phyloP scores from a whole-genome alignment of 1,140 invertebrate species.

The Zaprionus gabonicus region DNA sequence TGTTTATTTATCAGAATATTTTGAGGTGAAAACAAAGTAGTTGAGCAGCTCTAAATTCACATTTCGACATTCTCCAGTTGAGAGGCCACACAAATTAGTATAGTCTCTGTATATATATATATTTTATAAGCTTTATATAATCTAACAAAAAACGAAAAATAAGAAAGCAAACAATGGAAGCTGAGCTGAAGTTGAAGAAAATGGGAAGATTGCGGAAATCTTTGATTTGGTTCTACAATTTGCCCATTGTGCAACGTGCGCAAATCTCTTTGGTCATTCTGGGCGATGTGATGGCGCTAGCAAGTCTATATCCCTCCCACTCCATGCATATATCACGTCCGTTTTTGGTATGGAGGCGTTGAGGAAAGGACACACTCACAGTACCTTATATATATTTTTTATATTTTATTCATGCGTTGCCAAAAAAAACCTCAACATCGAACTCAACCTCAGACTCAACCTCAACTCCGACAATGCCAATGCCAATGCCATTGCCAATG shows the following conservation, averaged over 20 bases:
- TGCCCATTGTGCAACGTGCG: constrained; percentile 29
- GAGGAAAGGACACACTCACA: not conserved
- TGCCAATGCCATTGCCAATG: constrained; percentile 71
- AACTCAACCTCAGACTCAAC: constrained; percentile 4
- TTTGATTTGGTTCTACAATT: constrained; percentile 35
- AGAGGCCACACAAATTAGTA: not conserved
- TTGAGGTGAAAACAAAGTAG: constrained; percentile 15
- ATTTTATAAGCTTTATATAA: not conserved
- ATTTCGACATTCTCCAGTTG: constrained; percentile 12
- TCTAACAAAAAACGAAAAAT: not conserved
- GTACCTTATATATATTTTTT: not conserved
- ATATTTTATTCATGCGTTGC: constrained; percentile 12
- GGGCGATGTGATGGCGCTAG: constrained; percentile 41
- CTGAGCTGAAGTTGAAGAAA: not conserved
- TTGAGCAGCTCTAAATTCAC: not conserved
- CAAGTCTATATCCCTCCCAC: constrained; percentile 53
- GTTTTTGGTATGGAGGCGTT: constrained; percentile 43
- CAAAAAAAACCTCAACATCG: not conserved
- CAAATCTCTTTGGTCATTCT: constrained; percentile 42
- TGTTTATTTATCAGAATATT: not conserved
- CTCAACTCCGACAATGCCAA: constrained; percentile 48
- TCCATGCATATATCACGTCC: constrained; percentile 48
- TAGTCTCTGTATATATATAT: not conserved
- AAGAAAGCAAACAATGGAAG: constrained; percentile 14
- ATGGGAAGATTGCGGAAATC: constrained; percentile 4